Evolutionary conservation across 64 coral and sea anemone genomes (phyloP), one percentile per base, ranked within the genome.

Genomic region (Hydrozoanthus tunicans): DNA sequence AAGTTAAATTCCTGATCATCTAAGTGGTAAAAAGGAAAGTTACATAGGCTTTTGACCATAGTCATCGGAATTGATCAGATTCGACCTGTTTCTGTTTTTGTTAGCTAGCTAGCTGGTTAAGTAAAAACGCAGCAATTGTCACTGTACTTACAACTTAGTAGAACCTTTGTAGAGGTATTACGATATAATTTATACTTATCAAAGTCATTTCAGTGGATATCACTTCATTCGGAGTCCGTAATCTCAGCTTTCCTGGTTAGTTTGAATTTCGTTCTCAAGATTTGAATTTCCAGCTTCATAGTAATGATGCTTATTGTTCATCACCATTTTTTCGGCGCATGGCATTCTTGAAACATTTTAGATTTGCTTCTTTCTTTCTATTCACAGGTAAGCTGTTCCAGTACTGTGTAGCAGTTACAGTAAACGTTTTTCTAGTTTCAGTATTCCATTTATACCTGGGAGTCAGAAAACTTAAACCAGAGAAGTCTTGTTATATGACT

Each of bases 1-100:
- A 77, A 53, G 73, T 53, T 77, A 77, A 77, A 77, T 52, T 77
- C 73, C 32, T 77, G 27, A 77, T 77, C 73, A 77, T 77, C 53
- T 77, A 53, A 13, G 32, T 55, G 32, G 32, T 43, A 77, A 77
- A 20, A 20, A 20, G 20, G 20, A 20, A 20, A 20, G 20, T 20
- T 20, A 20, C 20, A 20, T 20, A 20, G 73, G 26, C 53, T 53
- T 77, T 77, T 32, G 51, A 4, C 73, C 73, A 77, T 11, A 53
- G 73, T 77, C 73, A 77, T 53, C 13, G 73, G 73, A 43, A 77
- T 77, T 77, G 73, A 12, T 77, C 73, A 55, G 51, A 77, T 77
- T 77, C 26, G 27, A 10, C 73, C 73, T 13, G 32, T 77, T 77
- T 51, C 73, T 77, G 73, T 77, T 77, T 77, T 77, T 7, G 27